These are phyloP conservation scores for Hippotragus niger DNA, from an alignment of 2,113 vertebrate genomes.

Conservation along the genomic window DNA sequence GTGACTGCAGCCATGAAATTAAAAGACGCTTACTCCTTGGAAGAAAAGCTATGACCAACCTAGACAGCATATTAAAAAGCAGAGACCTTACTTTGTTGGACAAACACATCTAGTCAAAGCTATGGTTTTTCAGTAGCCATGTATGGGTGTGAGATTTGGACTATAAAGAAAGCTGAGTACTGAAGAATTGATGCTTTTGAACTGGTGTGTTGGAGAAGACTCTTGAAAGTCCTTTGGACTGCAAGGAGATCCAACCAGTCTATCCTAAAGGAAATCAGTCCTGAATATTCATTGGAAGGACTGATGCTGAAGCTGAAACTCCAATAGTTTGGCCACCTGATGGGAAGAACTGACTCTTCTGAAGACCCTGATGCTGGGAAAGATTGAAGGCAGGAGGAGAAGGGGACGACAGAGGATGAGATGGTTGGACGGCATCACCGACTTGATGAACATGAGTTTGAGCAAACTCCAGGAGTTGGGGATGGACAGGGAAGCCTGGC, in stretches of 20 bases:
- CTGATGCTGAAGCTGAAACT: background rate
- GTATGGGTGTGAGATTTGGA: background rate
- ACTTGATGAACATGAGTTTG: background rate
- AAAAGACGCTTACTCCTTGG: background rate
- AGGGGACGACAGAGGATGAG: accelerated
- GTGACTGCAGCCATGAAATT: background rate
- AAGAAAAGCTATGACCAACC: background rate
- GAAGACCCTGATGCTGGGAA: background rate
- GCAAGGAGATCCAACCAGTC: background rate
- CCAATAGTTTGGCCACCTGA: background rate
- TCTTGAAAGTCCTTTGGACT: background rate
- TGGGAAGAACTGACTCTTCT: background rate
- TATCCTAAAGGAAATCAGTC: background rate
- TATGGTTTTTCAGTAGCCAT: background rate
- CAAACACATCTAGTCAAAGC: background rate
- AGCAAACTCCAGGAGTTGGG: background rate
- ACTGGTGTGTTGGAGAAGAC: background rate
- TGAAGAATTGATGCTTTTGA: background rate
- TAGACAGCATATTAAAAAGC: background rate
- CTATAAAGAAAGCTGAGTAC: background rate
- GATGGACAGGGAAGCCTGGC: background rate
- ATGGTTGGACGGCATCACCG: background rate
- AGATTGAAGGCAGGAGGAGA: background rate
- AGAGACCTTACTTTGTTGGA: background rate
- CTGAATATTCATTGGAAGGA: background rate